Percentiles rank a stretch among this genome's conserved stretches.
Conservation (phyloP, 2,797 vertebrate species). For the Natrix natrix region DNA sequence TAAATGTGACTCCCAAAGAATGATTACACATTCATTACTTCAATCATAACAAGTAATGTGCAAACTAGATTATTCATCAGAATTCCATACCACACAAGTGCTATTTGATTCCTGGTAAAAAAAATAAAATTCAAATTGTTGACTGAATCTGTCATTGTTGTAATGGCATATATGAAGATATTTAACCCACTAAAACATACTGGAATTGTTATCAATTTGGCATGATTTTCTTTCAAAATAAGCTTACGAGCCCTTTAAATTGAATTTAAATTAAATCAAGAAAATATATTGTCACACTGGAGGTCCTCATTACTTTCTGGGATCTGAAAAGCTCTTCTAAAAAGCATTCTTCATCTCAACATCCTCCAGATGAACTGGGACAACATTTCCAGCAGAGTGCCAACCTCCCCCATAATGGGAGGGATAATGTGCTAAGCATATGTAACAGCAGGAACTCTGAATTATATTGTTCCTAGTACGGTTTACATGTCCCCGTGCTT, state of each 20-base stretch:
- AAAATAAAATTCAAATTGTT: not conserved
- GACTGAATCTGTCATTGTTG: not conserved
- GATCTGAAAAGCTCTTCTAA: not conserved
- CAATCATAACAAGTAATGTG: not conserved
- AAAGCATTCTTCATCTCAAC: not conserved
- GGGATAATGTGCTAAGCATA: not conserved
- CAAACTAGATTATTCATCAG: not conserved
- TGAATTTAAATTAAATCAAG: not conserved
- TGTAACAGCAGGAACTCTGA: not conserved
- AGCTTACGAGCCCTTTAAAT: not conserved
- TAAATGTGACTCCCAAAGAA: not conserved
- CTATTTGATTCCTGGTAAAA: not conserved
- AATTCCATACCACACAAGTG: not conserved
- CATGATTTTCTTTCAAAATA: not conserved
- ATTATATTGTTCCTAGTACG: not conserved
- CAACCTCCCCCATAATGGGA: not conserved
- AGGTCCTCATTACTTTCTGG: not conserved
- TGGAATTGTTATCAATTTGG: not conserved
- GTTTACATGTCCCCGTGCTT: not conserved
- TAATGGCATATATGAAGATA: not conserved
- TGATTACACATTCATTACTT: not conserved
- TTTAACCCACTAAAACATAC: not conserved
- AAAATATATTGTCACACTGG: not conserved
- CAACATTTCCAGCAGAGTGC: not conserved
- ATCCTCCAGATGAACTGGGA: not conserved